phyloP scores from a whole-genome alignment of 1,140 invertebrate genomes.

The Geopemphigus sp. region DNA sequence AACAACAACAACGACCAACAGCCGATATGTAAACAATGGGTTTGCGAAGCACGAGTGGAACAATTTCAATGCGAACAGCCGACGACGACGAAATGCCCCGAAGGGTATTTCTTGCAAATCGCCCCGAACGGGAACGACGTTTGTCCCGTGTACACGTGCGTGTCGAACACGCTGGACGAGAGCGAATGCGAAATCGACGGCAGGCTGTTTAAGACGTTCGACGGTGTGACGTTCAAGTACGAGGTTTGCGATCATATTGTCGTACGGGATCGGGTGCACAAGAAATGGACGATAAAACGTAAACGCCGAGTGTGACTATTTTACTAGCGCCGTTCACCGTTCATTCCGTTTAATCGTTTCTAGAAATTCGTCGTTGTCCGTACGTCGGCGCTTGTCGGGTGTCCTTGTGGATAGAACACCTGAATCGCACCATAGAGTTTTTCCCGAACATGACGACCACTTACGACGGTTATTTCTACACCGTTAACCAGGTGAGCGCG shows the following conservation, averaged over 20 bases:
- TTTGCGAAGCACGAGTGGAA: conserved; percentile 34
- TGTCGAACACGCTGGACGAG: conserved; percentile 60
- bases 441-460: conserved; percentile 66
- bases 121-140: conserved; percentile 23
- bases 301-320: conserved; percentile 53
- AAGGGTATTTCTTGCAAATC: conserved; percentile 41
- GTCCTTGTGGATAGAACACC: conserved; percentile 62
- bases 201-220: conserved; percentile 74
- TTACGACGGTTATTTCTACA: conserved; percentile 67
- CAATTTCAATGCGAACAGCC: conserved; percentile 35
- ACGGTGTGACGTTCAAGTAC: conserved; percentile 71
- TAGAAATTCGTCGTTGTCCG: conserved; percentile 67
- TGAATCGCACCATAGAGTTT: conserved; percentile 61
- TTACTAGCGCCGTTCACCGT: too few relatives aligned
- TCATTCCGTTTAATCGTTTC: neutral
- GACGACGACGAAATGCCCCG: neutral
- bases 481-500: conserved; percentile 66
- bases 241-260: conserved; percentile 78
- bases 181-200: conserved; percentile 71
- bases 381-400: conserved; percentile 59
- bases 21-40: conserved; percentile 46
- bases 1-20: conserved; percentile 18
- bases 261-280: conserved; percentile 64
- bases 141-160: conserved; percentile 63
- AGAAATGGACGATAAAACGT: conserved; percentile 68